These are phyloP conservation scores for Zoanthus sociatus DNA, from an alignment of 92 coral and sea anemone species.

Conservation along the genomic window DNA sequence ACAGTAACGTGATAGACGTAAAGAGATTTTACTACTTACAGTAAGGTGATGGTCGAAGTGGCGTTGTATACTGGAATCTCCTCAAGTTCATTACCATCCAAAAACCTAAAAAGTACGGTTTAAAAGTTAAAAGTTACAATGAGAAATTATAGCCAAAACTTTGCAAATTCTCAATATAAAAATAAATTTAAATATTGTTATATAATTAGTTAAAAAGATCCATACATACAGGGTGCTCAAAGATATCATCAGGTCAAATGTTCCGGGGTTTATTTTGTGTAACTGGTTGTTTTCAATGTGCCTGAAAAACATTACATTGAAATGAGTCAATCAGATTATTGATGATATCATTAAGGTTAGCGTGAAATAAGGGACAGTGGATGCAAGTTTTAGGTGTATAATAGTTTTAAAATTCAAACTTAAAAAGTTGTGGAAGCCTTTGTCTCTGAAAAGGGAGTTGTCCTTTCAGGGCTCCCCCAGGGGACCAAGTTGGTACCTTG, in stretches of 20 bases:
- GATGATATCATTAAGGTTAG: no score
- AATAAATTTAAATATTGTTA: background rate
- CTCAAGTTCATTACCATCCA: slow-evolving; percentile 14
- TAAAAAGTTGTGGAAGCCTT: no score
- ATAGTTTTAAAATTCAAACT: no score
- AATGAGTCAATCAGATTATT: no score
- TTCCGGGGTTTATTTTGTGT: slow-evolving; percentile 1
- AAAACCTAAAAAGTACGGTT: slow-evolving; percentile 4
- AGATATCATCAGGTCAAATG: slow-evolving; percentile 12
- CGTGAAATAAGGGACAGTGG: no score
- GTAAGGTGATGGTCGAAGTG: slow-evolving; percentile 2
- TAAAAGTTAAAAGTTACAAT: background rate
- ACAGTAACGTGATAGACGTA: no score
- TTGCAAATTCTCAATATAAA: background rate
- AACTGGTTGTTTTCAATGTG: slow-evolving; percentile 10
- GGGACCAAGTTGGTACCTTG: no score
- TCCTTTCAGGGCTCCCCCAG: no score
- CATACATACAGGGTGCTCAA: slow-evolving; percentile 25
- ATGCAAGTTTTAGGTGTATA: no score
- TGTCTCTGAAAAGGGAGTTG: no score
- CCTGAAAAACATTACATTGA: background rate
- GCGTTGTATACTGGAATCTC: background rate
- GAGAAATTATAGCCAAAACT: background rate
- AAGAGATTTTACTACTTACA: slow-evolving; percentile 7
- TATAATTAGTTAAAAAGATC: background rate